Base-by-base conservation (phyloP, 2,113 vertebrate species). In the Ramphastos sulfuratus region DNA sequence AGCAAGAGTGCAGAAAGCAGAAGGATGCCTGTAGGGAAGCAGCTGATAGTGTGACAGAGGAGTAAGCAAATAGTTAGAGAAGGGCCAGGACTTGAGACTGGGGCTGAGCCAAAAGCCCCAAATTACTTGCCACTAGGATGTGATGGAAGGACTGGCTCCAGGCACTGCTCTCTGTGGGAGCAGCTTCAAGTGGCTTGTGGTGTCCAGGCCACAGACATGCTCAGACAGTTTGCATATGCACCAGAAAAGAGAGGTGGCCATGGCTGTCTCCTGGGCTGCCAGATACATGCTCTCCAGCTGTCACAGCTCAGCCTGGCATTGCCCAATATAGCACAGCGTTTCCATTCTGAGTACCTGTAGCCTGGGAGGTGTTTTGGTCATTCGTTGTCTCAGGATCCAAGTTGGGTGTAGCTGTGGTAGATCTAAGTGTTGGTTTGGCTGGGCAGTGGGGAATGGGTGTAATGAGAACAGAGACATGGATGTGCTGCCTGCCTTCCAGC, bases 141-240 rank as follows among this genome's bases (percentile, higher is more conserved):
- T 17, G 67, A 33, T 21, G 31, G n/a, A 91, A 48, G 23, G 54
- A 15, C 54, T 66, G 55, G 39, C 19, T 85, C 67, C 0, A 2
- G 35, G 52, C 1, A 0, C 59, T 1, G 1, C 28, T 31, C 15
- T n/a, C 37, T 14, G 24, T 56, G 55, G 48, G 39, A 75, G 33
- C 11, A 4, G n/a, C 10, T 75, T 30, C 0, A 0, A 15, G 48
- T 24, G 28, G 6, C 46, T 73, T 37, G 44, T 2, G 8, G 27
- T 24, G 23, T 61, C 54, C n/a, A 31, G 35, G n/a, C 48, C 13
- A 0, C 1, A 1, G 37, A n/a, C 24, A 23, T 2, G 12, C 33
- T 69, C 39, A 16, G 15, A 19, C 12, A 15, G 48, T 35, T 72
- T 28, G 23, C 18, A 58, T 59, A 21, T 10, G 1, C 16, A 15